Evolutionary conservation across 2,113 vertebrate species (phyloP).

Genomic region (Zosterops pallidus): DNA sequence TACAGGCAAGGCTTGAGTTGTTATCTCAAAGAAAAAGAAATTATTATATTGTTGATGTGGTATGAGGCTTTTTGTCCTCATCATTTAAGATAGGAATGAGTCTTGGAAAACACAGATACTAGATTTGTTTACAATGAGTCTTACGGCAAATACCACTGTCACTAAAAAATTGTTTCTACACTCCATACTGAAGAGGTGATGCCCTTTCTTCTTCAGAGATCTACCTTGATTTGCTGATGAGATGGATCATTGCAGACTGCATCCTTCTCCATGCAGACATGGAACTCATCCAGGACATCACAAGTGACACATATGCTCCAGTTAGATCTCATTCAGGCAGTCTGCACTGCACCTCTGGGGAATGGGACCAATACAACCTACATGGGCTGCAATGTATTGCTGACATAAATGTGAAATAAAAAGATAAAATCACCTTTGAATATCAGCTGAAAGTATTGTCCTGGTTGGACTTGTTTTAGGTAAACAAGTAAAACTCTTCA

Average conservation of each 20-base stretch:
- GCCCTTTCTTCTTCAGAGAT: not conserved
- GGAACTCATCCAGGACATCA: not conserved
- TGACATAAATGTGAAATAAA: not conserved
- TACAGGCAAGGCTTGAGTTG: not conserved
- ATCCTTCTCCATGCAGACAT: not conserved
- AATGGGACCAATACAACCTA: not conserved
- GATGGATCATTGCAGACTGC: not conserved
- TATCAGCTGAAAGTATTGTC: not conserved
- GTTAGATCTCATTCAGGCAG: not conserved
- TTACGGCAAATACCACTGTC: not conserved
- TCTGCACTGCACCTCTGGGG: not conserved
- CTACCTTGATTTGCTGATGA: not conserved
- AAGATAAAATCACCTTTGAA: not conserved
- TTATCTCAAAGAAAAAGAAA: not conserved
- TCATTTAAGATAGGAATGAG: not conserved
- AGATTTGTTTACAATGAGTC: not conserved
- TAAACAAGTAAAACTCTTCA: not conserved
- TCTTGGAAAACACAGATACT: not conserved
- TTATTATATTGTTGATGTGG: not conserved
- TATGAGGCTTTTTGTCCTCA: not conserved
- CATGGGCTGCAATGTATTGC: not conserved
- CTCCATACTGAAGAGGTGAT: not conserved
- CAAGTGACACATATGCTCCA: not conserved
- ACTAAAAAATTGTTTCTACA: not conserved
- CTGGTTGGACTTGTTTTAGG: not conserved